A percentile compares a stretch with the other conserved stretches of the same genome.
Evolutionary conservation across 2,888 invertebrate genomes (phyloP).

Genomic region (Metalampra italica): DNA sequence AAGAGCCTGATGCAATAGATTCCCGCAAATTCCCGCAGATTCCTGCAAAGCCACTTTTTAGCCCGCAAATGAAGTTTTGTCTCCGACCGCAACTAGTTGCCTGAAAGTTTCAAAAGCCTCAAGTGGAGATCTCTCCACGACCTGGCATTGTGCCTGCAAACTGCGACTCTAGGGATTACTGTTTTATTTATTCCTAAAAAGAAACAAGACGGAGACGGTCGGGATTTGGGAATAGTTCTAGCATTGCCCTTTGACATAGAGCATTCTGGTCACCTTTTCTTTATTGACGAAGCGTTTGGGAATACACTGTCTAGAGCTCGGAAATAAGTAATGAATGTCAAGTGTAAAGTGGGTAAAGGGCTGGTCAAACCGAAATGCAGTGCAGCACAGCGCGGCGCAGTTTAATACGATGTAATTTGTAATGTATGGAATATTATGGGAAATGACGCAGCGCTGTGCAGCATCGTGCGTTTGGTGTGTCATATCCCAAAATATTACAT

Average conservation of each 20-base stretch:
- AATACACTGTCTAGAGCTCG: neutral
- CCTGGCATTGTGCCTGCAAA: constrained; percentile 22
- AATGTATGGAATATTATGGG: no score
- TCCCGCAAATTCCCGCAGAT: constrained; percentile 16
- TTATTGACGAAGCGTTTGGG: neutral
- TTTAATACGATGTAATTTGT: no score
- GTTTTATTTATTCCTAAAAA: neutral
- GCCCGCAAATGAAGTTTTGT: constrained; percentile 21
- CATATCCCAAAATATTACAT: no score
- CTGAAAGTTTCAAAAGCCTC: constrained; percentile 35
- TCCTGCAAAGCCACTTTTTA: constrained; percentile 19
- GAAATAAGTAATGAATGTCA: no score
- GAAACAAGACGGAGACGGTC: neutral
- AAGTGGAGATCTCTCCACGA: constrained; percentile 28
- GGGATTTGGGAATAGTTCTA: neutral
- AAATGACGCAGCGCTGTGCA: no score
- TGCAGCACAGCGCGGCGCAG: no score
- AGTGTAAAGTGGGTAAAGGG: no score
- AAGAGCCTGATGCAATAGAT: no score
- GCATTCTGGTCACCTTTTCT: neutral
- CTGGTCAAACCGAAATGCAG: no score
- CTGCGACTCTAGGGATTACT: neutral
- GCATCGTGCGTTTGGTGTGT: no score
- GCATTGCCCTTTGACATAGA: neutral
- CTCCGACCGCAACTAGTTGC: constrained; percentile 25